A percentile compares a stretch with the other conserved stretches of the same genome.
phyloP scores from a whole-genome alignment of 2,888 invertebrate species.

The Zele albiditarsus region DNA sequence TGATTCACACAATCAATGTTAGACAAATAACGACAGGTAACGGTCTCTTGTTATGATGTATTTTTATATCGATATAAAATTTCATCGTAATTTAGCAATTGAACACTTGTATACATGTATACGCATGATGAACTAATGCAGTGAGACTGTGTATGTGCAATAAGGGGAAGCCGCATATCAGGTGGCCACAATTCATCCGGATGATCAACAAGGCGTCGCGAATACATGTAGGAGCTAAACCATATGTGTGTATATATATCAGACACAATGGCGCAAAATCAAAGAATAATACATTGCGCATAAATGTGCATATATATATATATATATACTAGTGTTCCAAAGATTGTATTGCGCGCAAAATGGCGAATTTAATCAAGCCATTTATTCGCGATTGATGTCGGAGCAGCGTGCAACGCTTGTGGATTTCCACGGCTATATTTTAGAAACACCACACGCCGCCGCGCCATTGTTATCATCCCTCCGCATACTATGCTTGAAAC shows the following conservation, averaged over 20 bases:
- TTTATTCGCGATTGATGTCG: slow-evolving; percentile 61
- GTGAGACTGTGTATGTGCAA: not conserved
- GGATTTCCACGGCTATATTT: slow-evolving; percentile 24
- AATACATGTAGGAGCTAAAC: slow-evolving; percentile 14
- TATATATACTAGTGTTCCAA: slow-evolving; percentile 48
- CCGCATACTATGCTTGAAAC: not conserved
- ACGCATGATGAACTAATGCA: not conserved
- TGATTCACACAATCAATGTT: not conserved
- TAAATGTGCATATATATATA: slow-evolving; percentile 23
- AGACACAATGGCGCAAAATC: slow-evolving; percentile 52
- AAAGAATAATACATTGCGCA: slow-evolving; percentile 7
- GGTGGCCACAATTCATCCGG: slow-evolving; percentile 31
- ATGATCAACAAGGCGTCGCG: slow-evolving; percentile 57
- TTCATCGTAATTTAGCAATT: slow-evolving; percentile 13
- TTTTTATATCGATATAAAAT: slow-evolving; percentile 5
- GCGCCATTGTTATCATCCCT: slow-evolving; percentile 31
- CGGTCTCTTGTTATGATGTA: not conserved
- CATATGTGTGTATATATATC: slow-evolving; percentile 3
- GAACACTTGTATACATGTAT: not conserved
- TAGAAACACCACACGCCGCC: slow-evolving; percentile 30
- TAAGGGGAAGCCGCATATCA: slow-evolving; percentile 1
- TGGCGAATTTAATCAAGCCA: slow-evolving; percentile 66
- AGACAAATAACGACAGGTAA: slow-evolving; percentile 1
- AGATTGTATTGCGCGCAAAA: slow-evolving; percentile 66
- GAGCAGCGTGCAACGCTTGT: slow-evolving; percentile 42